Evolutionary conservation across 2,113 vertebrate species (phyloP), one percentile per base, ranked within the genome.

Genomic region (Spheniscus mendiculus): DNA sequence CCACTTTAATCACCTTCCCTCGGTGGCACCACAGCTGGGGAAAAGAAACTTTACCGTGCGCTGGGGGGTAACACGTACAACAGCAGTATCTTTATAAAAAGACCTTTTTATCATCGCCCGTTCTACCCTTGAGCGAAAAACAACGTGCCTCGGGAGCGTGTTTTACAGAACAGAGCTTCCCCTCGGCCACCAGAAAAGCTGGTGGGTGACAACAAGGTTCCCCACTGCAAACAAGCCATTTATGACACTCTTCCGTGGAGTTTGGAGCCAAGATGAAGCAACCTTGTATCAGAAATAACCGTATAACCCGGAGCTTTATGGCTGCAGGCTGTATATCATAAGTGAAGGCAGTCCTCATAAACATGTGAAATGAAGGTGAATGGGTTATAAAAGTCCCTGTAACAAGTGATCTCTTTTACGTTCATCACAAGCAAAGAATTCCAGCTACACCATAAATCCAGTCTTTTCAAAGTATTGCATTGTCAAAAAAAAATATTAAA

Each of bases 301-400:
- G 70, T 97, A 97, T 95, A 97, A 98, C 98, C 97, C 87, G 63
- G 97, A 97, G 89, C 93, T 98, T 98, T 98, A 98, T 98, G 97
- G 97, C 96, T 58, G 52, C 78, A 89, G 96, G 97, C 96, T 97
- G 95, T 98, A 97, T 96, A 98, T 98, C 97, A 97, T 98, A 97
- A 98, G 97, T 95, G 95, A 98, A 98, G 98, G 93, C 97, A 98
- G 94, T 97, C 93, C 97, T 96, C 97, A 98, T 98, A 98, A 98
- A 98, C 96, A 98, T 96, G 97, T 97, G 97, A 98, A 97, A 98
- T 96, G 96, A 97, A 98, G 98, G 98, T 98, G 98, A 98, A 94
- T 74, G 79, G 98, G 97, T 98, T 98, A 98, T 98, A 98, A 98
- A 98, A 98, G 97, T 96, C 94, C 82, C 98, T 97, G 96, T 97